phyloP scores from a whole-genome alignment of 2,888 invertebrate genomes.

The Mermis nigrescens region DNA sequence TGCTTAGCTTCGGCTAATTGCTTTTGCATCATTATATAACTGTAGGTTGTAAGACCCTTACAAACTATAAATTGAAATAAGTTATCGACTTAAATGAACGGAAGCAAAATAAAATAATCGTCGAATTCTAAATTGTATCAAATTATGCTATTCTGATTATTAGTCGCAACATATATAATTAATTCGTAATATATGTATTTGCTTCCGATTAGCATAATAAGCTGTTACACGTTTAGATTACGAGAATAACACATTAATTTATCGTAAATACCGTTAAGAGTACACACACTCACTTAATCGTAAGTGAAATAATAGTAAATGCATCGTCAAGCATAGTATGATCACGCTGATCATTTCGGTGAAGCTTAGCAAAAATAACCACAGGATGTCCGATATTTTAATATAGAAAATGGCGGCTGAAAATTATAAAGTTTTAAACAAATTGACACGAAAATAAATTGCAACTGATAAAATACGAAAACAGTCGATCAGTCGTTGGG shows the following conservation, averaged over 20 bases:
- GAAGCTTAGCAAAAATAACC: neutral
- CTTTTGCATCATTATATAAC: constrained; percentile 13
- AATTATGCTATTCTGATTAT: neutral
- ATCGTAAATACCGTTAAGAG: too few relatives aligned
- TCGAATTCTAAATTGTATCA: neutral
- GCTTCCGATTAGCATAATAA: neutral
- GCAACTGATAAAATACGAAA: too few relatives aligned
- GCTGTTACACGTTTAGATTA: too few relatives aligned
- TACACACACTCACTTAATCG: constrained; percentile 17
- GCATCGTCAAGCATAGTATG: constrained; percentile 15
- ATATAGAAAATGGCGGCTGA: too few relatives aligned
- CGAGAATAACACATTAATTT: too few relatives aligned
- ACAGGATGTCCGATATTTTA: neutral
- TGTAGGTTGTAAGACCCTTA: constrained; percentile 16
- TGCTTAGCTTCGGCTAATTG: neutral
- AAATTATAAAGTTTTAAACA: too few relatives aligned
- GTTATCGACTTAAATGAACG: neutral
- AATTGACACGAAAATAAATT: too few relatives aligned
- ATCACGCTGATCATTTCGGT: neutral
- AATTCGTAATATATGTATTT: neutral
- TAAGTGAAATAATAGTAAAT: constrained; percentile 21
- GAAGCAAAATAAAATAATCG: neutral
- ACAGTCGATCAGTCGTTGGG: too few relatives aligned
- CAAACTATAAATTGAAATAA: constrained; percentile 13
- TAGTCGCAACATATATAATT: too few relatives aligned